Conservation (phyloP, 2,113 vertebrate genomes). For the Thalassarche chlororhynchos region DNA sequence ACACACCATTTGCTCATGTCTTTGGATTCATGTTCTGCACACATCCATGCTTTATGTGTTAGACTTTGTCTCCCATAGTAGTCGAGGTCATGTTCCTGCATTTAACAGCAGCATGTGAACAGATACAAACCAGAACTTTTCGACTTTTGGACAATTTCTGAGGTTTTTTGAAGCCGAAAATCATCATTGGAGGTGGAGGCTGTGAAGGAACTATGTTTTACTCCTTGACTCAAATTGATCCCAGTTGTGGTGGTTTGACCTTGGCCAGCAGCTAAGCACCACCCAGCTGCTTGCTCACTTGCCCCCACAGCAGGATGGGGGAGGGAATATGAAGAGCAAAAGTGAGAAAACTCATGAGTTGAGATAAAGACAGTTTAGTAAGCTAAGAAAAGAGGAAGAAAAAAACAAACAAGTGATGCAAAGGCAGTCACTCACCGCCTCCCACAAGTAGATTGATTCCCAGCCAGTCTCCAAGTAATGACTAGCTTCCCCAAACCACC, state of each 20-base stretch:
- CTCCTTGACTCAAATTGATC: not conserved
- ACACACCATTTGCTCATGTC: not conserved
- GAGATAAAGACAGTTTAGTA: not conserved
- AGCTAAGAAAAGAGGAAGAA: not conserved
- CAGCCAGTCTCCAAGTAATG: not conserved
- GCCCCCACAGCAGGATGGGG: fast-evolving
- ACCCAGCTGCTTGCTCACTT: not conserved
- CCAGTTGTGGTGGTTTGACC: not conserved
- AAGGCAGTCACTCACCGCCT: not conserved
- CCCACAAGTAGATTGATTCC: not conserved
- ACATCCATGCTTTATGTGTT: fast-evolving
- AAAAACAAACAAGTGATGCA: not conserved
- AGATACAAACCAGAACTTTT: not conserved
- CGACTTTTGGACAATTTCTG: not conserved
- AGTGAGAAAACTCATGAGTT: not conserved
- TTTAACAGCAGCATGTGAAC: not conserved
- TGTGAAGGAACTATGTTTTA: not conserved
- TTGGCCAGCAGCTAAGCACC: not conserved
- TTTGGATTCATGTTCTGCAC: not conserved
- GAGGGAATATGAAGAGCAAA: not conserved
- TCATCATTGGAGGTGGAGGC: not conserved
- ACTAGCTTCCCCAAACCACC: not conserved
- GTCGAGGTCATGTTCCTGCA: not conserved
- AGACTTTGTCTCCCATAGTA: not conserved
- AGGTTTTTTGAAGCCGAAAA: not conserved